Evolutionary conservation across 2,113 vertebrate genomes (phyloP).

Genomic region (Varanus salvator): DNA sequence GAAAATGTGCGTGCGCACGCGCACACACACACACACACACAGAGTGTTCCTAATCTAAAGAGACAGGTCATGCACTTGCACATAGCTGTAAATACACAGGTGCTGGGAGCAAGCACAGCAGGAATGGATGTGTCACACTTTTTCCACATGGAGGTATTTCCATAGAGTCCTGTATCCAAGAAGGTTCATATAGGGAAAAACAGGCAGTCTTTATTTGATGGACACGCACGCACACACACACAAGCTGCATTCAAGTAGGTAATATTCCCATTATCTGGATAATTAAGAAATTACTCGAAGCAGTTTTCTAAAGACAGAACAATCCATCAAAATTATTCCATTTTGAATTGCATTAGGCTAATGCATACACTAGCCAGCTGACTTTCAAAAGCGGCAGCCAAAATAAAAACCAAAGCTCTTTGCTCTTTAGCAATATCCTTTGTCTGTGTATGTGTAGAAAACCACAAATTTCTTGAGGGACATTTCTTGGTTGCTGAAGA

Average conservation of each 20-base stretch:
- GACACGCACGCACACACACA: neutral
- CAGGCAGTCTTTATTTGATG: neutral
- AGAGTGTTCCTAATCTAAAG: neutral
- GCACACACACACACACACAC: neutral
- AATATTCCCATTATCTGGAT: constrained; percentile 21
- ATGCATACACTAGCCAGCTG: neutral
- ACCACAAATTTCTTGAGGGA: neutral
- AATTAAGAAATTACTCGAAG: constrained; percentile 12
- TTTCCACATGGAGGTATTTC: neutral
- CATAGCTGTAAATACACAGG: too few relatives aligned
- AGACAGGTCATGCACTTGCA: neutral
- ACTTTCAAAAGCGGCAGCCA: neutral
- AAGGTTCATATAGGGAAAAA: neutral
- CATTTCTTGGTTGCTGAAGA: neutral
- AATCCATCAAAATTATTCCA: constrained; percentile 35
- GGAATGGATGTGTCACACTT: too few relatives aligned
- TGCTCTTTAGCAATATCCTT: neutral
- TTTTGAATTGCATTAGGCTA: constrained; percentile 11
- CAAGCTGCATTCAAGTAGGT: neutral
- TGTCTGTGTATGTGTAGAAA: neutral
- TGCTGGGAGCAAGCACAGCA: too few relatives aligned
- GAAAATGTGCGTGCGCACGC: too few relatives aligned
- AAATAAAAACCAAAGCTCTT: neutral
- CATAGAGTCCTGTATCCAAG: neutral
- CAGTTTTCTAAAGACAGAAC: constrained; percentile 2